Evolutionary conservation across 1,140 invertebrate genomes (phyloP), one percentile per base, ranked within the genome.

Genomic region (Papilio helenus): DNA sequence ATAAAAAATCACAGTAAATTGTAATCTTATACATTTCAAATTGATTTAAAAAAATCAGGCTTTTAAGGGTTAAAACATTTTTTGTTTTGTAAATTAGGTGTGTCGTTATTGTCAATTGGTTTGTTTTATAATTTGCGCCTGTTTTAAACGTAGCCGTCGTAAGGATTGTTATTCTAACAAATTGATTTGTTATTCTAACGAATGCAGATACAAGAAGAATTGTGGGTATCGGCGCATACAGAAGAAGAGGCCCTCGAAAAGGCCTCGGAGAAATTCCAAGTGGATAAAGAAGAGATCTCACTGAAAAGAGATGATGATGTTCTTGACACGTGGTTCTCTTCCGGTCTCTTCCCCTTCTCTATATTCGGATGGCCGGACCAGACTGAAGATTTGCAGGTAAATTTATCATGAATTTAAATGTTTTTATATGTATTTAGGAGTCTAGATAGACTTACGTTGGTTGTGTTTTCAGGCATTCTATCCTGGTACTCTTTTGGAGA

Each of bases 281-380:
- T 98, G 12, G 88, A 96, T 1, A 87, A 90, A 29, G 95, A 96
- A 20, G 96, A 97, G 81, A 96, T 99, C 81, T 95, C 90, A 26
- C 94, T 98, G 1, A 91, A 95, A 71, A 97, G 98, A 94, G 99
- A 99, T 95, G 97, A 98, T 58, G 99, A 99, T 96, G 99, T 99
- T 1, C 94, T 99, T 72, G 99, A 99, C 90, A 99, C 99, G 0
- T 99, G 99, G 99, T 99, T 99, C 94, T 99, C 99, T 18, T 99
- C 99, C 0, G 99, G 96, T 3, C 95, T 99, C 1, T 99, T 99
- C 93, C 99, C 99, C 3, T 99, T 99, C 92, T 98, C 99, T 0
- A 96, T 99, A 49, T 98, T 99, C 90, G 99, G 99, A 12, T 99
- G 99, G 99, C 99, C 99, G 0, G 97, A 99, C 80, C 88, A 98